Evolutionary conservation across 2,797 vertebrate genomes (phyloP), one percentile per base, ranked within the genome.

Genomic region (Spinibarbus caldwelli): DNA sequence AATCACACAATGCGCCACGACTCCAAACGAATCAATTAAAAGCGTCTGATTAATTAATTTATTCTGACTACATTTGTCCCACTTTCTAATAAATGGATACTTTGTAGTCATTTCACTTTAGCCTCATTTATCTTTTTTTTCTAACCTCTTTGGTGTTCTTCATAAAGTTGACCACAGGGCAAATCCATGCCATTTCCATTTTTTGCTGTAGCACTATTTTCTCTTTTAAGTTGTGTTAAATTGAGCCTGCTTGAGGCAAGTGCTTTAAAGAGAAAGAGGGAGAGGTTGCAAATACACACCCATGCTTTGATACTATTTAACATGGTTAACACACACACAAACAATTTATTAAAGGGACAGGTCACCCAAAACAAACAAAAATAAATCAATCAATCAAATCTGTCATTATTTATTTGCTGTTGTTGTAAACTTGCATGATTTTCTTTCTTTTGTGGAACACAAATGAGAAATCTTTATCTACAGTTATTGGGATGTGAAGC

Each of bases 1-100:
- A 96, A 96, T 97, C 96, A 96, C 96, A 95, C 95, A 93, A 93
- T 95, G 95, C 96, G 95, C 96, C 96, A 93, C 91, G 96, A 95
- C 92, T 96, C 95, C 95, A 95, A 95, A 96, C 94, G 95, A 96
- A 95, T 96, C 96, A 96, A 96, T 96, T 95, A 95, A 92, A 92
- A 94, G 93, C 93, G 93, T 91, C 92, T 90, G 92, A 95, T 95
- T 93, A 95, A 94, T 95, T 95, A 92, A 93, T 93, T 93, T 95
- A 90, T 91, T 93, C 93, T 91, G 87, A 87, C 92, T 95, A 91
- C 91, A 91, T 94, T 89, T 94, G 95, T 95, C 88, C 94, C 93
- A 83, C 78, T 86, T 88, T 87, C 82, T 83, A 85, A 87, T 89
- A 89, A 88, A 88, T 85, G 75, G 85, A 79, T 86, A 87, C 66